Evolutionary conservation across 1,140 invertebrate species (phyloP).

Genomic region (Zaprionus ornatus): DNA sequence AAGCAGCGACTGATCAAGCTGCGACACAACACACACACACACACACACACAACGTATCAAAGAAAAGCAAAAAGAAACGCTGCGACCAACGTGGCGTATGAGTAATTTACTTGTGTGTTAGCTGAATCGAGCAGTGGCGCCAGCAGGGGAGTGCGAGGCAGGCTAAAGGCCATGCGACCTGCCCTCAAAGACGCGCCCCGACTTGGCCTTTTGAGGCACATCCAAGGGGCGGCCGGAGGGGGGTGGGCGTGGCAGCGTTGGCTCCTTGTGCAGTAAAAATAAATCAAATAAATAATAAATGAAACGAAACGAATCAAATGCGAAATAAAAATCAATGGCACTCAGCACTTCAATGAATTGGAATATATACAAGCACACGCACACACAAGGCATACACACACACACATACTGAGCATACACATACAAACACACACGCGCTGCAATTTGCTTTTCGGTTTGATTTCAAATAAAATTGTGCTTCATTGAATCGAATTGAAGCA

Average conservation of each 20-base stretch:
- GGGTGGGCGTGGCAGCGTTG: neutral
- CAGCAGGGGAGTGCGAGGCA: neutral
- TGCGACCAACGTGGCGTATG: conserved; percentile 57
- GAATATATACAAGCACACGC: conserved; percentile 38
- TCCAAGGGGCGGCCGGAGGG: neutral
- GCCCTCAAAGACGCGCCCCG: too few species aligned
- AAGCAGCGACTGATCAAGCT: neutral
- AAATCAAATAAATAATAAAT: conserved; percentile 82
- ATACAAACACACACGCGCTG: conserved; percentile 28
- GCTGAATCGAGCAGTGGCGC: too few species aligned
- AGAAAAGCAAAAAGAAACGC: neutral
- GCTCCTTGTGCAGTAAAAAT: conserved; percentile 61
- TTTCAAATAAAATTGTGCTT: conserved; percentile 80
- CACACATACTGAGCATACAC: conserved; percentile 8
- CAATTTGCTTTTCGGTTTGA: conserved; percentile 77
- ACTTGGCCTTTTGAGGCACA: too few species aligned
- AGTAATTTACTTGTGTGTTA: conserved; percentile 57
- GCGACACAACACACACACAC: neutral
- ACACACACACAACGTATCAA: conserved; percentile 5
- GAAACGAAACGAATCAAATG: conserved; percentile 80
- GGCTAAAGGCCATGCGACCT: conserved; percentile 24
- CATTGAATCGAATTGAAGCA: conserved; percentile 78
- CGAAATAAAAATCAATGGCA: conserved; percentile 79
- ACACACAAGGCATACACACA: conserved; percentile 10
- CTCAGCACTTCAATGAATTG: conserved; percentile 77